Evolutionary conservation across 2,888 invertebrate species (phyloP), one percentile per base, ranked within the genome.

Genomic region (Neoitamus cyanurus): DNA sequence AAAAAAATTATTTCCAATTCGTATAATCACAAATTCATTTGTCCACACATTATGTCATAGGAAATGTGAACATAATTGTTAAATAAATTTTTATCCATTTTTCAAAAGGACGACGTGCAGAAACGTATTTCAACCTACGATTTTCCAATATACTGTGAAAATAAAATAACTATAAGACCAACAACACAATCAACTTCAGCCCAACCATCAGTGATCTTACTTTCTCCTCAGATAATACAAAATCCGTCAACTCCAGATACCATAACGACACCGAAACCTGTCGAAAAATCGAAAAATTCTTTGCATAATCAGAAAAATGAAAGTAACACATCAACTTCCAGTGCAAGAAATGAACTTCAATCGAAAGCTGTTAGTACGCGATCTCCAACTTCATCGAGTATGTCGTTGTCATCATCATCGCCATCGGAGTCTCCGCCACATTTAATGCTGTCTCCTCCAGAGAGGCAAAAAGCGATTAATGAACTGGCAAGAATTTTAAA

Each of bases 401-500:
- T 90, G 37, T 90, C 91, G 69, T 88, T 90, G 31, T 88, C 90
- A 15, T 90, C 90, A 0, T 90, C 90, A 2, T 89, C 91, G 31
- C 89, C 90, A 0, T 91, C 90, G 1, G 88, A 89, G 1, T 90
- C 90, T 13, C 90, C 90, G 2, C 91, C 91, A n/a, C 9, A 28
- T 15, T 48, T 73, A 48, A n/a, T 31, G 15, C 42, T 20, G n/a
- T 15, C 58, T 15, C 58, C 58, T 58, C 58, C 78, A 34, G 58
- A n/a, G 20, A 58, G 48, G 15, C 48, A 31, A n/a, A 48, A 58
- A 70, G 82, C 75, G 31, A 68, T 85, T 20, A 70, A 77, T 28
- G 84, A 82, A 15, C 37, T 84, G 30, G 80, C 83, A n/a, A 83
- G 69, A 80, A 83, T 84, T 20, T 42, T 86, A 58, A 25, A 58